phyloP scores from a whole-genome alignment of 2,888 invertebrate genomes.

The Lobophora halterata region DNA sequence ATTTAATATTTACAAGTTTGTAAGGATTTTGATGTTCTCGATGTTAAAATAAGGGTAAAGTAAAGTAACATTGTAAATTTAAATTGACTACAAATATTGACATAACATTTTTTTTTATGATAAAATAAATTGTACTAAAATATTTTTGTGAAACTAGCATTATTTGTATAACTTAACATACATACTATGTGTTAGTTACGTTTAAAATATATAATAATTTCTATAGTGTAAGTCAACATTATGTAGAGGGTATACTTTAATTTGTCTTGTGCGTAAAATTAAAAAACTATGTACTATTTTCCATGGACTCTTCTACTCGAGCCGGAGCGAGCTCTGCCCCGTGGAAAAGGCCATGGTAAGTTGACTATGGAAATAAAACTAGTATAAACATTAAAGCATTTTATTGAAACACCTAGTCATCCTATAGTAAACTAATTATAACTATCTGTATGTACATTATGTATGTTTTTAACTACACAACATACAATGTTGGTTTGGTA shows the following conservation, averaged over 20 bases:
- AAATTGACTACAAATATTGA: slow-evolving; percentile 16
- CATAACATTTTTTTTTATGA: slow-evolving; percentile 11
- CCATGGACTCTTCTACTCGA: slow-evolving; percentile 75
- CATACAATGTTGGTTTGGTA: too few relatives aligned
- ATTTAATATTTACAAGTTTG: slow-evolving; percentile 24
- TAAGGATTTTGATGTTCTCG: slow-evolving; percentile 22
- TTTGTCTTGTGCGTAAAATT: slow-evolving; percentile 29
- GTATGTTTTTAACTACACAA: too few relatives aligned
- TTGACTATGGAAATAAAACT: slow-evolving; percentile 66
- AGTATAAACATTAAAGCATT: slow-evolving; percentile 40
- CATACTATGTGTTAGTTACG: slow-evolving; percentile 30
- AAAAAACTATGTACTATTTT: slow-evolving; percentile 60
- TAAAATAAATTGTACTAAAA: slow-evolving; percentile 23
- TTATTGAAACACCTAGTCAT: slow-evolving; percentile 26
- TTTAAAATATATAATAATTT: slow-evolving; percentile 31
- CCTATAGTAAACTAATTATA: slow-evolving; percentile 3
- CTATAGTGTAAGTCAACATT: slow-evolving; percentile 28
- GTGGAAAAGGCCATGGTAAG: slow-evolving; percentile 78
- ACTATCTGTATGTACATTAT: too few relatives aligned
- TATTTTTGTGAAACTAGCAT: slow-evolving; percentile 25
- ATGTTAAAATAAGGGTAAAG: slow-evolving; percentile 25
- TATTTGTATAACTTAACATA: slow-evolving; percentile 23
- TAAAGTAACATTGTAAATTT: slow-evolving; percentile 23
- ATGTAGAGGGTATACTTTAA: slow-evolving; percentile 25
- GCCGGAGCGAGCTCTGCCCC: slow-evolving; percentile 68